Percentiles rank a stretch among this genome's conserved stretches.
Conservation (phyloP, 2,113 vertebrate genomes). For the Mustelus asterias region DNA sequence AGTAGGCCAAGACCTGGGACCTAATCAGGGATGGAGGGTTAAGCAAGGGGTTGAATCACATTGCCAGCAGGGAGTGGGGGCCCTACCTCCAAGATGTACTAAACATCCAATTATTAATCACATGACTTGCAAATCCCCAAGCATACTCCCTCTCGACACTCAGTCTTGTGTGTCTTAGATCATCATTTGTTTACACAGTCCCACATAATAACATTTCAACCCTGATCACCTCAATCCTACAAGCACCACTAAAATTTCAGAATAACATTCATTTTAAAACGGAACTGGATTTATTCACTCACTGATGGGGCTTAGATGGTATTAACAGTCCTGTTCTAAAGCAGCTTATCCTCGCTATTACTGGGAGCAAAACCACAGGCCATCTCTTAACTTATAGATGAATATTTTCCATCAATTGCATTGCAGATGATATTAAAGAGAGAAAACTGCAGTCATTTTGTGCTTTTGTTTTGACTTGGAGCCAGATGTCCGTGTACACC, state of each 20-base stretch:
- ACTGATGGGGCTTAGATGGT: neutral
- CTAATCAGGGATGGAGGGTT: too few relatives aligned
- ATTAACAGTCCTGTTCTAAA: neutral
- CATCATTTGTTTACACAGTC: too few relatives aligned
- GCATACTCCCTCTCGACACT: too few relatives aligned
- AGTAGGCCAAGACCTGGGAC: too few relatives aligned
- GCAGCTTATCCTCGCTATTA: neutral
- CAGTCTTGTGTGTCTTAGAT: too few relatives aligned
- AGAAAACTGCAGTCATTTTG: neutral
- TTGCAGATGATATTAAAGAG: neutral
- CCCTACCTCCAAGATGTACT: too few relatives aligned
- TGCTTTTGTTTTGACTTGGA: neutral
- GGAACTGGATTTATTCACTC: neutral
- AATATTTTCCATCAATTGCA: neutral
- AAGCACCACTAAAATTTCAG: neutral
- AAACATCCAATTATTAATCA: too few relatives aligned
- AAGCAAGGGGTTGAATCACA: too few relatives aligned
- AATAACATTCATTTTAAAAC: neutral
- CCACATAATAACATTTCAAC: neutral
- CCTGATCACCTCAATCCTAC: too few relatives aligned
- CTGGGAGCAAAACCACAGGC: neutral
- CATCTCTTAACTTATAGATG: neutral
- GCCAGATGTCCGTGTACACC: neutral
- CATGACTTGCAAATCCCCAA: neutral
- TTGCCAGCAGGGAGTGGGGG: too few relatives aligned